Base-by-base conservation (phyloP, 2,797 vertebrate species). In the Apogon hyalosoma region DNA sequence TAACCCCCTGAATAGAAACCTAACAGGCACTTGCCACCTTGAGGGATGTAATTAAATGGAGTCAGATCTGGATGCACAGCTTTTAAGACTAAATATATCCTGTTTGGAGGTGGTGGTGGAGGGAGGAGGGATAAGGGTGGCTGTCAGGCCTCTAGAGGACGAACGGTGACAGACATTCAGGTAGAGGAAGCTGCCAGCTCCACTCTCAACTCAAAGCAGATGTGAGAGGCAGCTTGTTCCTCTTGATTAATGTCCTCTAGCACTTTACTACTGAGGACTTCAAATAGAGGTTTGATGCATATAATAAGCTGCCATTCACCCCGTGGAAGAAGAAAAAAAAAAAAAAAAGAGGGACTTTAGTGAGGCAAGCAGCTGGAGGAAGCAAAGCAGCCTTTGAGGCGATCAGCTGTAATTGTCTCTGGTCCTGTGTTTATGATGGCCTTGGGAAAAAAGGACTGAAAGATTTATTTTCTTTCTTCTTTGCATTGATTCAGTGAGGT, bases 1-100 rank as follows among this genome's bases (percentile, higher is more conserved):
- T 69, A 70, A 69, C 73, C 45, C 69, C 54, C 13, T 63, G 59
- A 65, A 77, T 52, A 69, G 68, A 66, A 74, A 63, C 77, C 74
- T 69, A 87, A 70, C 66, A 73, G 75, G 55, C 67, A 56, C 68
- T 75, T 77, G 72, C 60, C 77, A 84, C 80, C 72, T 82, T 83
- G 75, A 88, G 83, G 77, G 69, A 73, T 87, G 75, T 85, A 85
- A 87, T 89, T 84, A 83, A 87, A 78, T 77, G 63, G 77, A 77
- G 77, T 79, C 73, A 69, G 69, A 72, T 70, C 57, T 63, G 73
- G 74, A 82, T 57, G 68, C 49, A 46, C 47, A 65, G 67, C 73
- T 33, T 68, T 85, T 80, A 63, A 72, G 74, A 77, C 79, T 88
- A 91, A 88, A 90, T 87, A 85, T 86, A 89, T 80, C 81, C 73